These are phyloP conservation scores for Cerceris rybyensis DNA, from an alignment of 2,888 invertebrate species.

Conservation along the genomic window DNA sequence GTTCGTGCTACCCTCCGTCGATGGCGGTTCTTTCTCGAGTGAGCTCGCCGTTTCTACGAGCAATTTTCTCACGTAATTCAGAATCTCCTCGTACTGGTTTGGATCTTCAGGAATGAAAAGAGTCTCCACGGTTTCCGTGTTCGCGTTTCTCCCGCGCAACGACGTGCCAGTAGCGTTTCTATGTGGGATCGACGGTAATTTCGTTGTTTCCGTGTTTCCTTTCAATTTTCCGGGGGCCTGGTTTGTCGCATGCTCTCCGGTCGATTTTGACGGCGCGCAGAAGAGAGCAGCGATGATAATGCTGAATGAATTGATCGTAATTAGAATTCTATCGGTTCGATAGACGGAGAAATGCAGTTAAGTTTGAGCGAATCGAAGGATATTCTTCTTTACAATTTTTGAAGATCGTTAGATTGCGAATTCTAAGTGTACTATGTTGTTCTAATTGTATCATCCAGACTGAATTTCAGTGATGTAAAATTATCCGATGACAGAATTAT, in stretches of 20 bases:
- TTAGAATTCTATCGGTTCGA: too few species aligned
- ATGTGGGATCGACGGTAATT: neutral
- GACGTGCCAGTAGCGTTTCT: neutral
- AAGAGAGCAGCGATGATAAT: too few species aligned
- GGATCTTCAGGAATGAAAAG: slow-evolving; percentile 38
- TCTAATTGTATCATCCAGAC: too few species aligned
- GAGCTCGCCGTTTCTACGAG: slow-evolving; percentile 18
- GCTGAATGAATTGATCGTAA: too few species aligned
- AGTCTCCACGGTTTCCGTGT: slow-evolving; percentile 27
- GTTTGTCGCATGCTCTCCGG: slow-evolving; percentile 3
- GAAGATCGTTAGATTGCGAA: too few species aligned
- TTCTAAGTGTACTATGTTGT: too few species aligned
- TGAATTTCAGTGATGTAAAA: too few species aligned
- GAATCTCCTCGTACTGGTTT: slow-evolving; percentile 29
- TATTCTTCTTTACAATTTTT: too few species aligned
- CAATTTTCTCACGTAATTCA: slow-evolving; percentile 40
- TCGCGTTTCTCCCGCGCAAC: neutral
- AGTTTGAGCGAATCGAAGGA: too few species aligned
- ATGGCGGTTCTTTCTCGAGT: neutral
- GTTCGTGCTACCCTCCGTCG: neutral
- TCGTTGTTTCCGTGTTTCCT: neutral
- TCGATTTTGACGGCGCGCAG: slow-evolving; percentile 13
- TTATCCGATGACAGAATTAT: too few species aligned
- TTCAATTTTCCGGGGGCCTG: neutral
- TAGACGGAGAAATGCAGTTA: too few species aligned